Base-by-base conservation (phyloP, 1,140 invertebrate species). In the Drosophila ogumai region DNA sequence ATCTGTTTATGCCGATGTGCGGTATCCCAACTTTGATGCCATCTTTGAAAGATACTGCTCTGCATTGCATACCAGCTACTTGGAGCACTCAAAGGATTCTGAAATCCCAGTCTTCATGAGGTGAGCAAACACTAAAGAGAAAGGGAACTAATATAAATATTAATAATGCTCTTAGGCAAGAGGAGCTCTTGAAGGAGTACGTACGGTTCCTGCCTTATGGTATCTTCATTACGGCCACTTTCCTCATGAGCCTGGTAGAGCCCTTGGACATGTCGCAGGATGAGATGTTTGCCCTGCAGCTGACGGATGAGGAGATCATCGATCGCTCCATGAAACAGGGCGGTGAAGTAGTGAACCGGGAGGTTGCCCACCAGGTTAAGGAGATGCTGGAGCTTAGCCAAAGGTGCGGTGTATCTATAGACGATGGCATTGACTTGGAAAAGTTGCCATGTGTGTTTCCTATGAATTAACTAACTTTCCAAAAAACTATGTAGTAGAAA, bases 11-110 rank as follows among this genome's bases (percentile, higher is more conserved):
- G 74, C 73, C 0, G 80, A 87, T 6, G 80, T 92, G 7, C 84
- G 92, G 10, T 44, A 76, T 7, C 59, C 56, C 15, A 36, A 92
- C 54, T 92, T 92, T 36, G 59, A 82, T 13, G 49, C 38, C 13
- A 79, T 92, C 13, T 92, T 92, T 17, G 69, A 79, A 17, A 54
- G 67, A 8, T 92, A 92, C 34, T 79, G 79, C 64, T 54, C 76
- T 22, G 56, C 67, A 10, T 41, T 92, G 1, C 46, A 56, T 3
- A 54, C 55, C 3, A 81, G 71, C 43, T 92, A 81, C 40, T 57
- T 31, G 13, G 28, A 58, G 15, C 8, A 75, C 7, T 50, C 90
- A 0, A 31, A 47, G 8, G 38, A 55, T 0, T 22, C 52, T 0
- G 9, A 69, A 13, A 22, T 91, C 31, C 91, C 91, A 4, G 63